Percentiles rank a stretch among this genome's conserved stretches.
Conservation (phyloP, 2,113 vertebrate species). For the Anser cygnoides region DNA sequence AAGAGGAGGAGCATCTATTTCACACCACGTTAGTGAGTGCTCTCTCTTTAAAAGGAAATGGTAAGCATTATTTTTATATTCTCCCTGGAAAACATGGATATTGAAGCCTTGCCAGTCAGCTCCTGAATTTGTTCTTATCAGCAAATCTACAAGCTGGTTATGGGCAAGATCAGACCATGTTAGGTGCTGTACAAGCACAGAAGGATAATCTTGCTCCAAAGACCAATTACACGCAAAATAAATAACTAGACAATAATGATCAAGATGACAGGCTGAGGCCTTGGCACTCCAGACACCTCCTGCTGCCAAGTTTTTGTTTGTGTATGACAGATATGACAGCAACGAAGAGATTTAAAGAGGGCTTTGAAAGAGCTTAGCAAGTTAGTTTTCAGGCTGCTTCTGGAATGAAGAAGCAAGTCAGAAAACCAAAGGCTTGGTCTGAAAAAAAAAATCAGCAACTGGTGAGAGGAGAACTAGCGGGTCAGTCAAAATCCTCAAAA, state of each 20-base stretch:
- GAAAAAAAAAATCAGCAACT: not conserved
- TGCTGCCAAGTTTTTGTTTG: conserved; percentile 49
- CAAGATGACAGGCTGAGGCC: conserved; percentile 13
- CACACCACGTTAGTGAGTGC: not conserved
- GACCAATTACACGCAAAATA: conserved; percentile 18
- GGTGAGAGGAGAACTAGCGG: accelerated
- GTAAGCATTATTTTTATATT: not conserved
- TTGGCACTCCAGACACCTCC: conserved; percentile 12
- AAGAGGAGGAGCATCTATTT: not conserved
- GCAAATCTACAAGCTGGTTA: not conserved
- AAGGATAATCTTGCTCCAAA: conserved; percentile 35
- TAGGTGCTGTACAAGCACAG: conserved; percentile 15
- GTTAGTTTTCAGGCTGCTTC: not conserved
- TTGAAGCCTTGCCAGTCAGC: not conserved
- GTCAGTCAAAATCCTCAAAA: not conserved
- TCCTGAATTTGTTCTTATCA: not conserved
- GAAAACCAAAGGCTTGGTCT: not conserved
- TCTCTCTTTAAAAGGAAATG: not conserved
- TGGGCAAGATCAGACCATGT: not conserved
- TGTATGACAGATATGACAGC: conserved; percentile 34
- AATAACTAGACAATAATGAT: conserved; percentile 23
- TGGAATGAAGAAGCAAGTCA: not conserved
- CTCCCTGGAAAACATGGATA: not conserved
- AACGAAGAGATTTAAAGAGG: conserved; percentile 5
- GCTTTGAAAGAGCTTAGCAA: conserved; percentile 16